Conservation (phyloP, 2,113 vertebrate genomes). For the Lota lota region DNA sequence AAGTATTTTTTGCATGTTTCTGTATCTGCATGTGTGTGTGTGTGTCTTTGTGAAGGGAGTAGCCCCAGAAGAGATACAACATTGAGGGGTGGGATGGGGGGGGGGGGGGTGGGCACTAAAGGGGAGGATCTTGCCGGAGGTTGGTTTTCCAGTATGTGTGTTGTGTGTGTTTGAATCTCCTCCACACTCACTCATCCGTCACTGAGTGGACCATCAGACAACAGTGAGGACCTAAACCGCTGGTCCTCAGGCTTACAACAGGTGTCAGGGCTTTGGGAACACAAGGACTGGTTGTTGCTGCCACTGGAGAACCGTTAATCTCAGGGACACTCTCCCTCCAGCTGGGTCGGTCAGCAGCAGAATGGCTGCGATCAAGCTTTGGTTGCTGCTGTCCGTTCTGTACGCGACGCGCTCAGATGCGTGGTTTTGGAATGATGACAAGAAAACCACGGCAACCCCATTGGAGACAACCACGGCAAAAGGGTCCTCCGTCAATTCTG, state of each 20-base stretch:
- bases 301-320: not conserved
- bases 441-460: not conserved
- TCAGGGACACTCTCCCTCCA: slow-evolving; percentile 3
- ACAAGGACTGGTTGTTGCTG: not conserved
- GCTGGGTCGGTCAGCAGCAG: not conserved
- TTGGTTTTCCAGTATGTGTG: slow-evolving; percentile 8
- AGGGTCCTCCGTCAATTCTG: slow-evolving; percentile 57
- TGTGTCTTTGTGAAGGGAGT: slow-evolving; percentile 16
- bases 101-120: slow-evolving; percentile 12
- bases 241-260: slow-evolving; percentile 28
- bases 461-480: not conserved
- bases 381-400: slow-evolving; percentile 47
- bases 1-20: not conserved
- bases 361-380: slow-evolving; percentile 36
- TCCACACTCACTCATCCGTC: slow-evolving; percentile 31
- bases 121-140: slow-evolving; percentile 38
- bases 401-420: slow-evolving; percentile 39
- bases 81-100: not conserved
- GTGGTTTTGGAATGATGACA: slow-evolving; percentile 36
- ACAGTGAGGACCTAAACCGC: slow-evolving; percentile 24
- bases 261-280: not conserved
- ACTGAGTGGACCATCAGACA: slow-evolving; percentile 5
- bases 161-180: slow-evolving; percentile 28
- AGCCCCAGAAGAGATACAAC: not conserved
- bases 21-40: not conserved